Conservation (phyloP, 2,797 vertebrate genomes). For the Gallinago stenura region DNA sequence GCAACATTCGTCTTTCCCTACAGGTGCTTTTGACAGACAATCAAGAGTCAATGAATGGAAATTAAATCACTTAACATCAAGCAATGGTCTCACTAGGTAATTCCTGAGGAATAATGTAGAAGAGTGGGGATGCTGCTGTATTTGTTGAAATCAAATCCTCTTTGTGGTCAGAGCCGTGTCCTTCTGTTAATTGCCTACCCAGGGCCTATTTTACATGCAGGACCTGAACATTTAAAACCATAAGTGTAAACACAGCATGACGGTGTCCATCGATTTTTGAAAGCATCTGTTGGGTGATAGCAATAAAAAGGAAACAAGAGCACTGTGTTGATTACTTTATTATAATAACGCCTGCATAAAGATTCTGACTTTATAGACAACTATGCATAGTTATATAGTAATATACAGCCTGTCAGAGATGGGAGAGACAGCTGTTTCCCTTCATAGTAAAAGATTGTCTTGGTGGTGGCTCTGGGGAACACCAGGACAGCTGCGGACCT, state of each 20-base stretch:
- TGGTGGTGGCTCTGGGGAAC: not conserved
- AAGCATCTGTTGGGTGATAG: not conserved
- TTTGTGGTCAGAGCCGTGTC: not conserved
- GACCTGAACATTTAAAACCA: not conserved
- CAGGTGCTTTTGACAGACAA: not conserved
- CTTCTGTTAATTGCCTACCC: not conserved
- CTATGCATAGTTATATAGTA: not conserved
- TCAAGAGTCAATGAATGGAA: not conserved
- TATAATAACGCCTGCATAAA: not conserved
- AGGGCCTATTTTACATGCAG: not conserved
- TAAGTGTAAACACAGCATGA: not conserved
- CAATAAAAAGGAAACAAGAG: not conserved
- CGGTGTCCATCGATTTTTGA: not conserved
- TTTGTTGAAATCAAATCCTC: not conserved
- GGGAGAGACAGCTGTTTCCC: not conserved
- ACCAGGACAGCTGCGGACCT: not conserved
- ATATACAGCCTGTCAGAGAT: not conserved
- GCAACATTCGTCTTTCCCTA: not conserved
- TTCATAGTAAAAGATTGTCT: not conserved
- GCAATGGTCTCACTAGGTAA: not conserved
- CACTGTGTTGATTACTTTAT: not conserved
- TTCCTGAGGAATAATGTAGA: not conserved
- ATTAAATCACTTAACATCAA: not conserved
- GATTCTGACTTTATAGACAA: not conserved
- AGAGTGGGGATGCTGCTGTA: not conserved